Base-by-base conservation (phyloP, 1,140 invertebrate species). In the Catajapyx aquilonaris region DNA sequence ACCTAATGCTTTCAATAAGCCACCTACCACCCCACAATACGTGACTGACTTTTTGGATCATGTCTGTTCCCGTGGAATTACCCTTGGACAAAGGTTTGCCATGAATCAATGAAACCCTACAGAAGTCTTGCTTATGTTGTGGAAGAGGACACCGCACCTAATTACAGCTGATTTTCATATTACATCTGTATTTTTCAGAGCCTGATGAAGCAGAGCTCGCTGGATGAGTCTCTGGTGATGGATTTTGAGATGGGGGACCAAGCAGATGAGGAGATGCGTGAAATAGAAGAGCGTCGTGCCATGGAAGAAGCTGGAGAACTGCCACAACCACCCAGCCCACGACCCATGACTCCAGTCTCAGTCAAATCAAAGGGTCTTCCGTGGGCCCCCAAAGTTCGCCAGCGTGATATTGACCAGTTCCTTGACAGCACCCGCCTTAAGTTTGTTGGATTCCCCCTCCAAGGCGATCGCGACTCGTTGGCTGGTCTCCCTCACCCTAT, bases 381-480 rank as follows among this genome's bases (percentile, higher is more conserved):
- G 1, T 96, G 90, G 91, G 73, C 76, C 43, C 87, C 90, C 5
- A 96, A 96, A 71, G 88, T 95, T n/a, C 64, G 85, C 17, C 78
- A 86, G 50, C 85, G 81, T 60, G 86, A 93, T 54, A 75, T 94
- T 32, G 85, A 95, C 48, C 63, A 68, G 42, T 96, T 95, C 59
- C 57, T 96, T 41, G 85, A 95, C 49, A 76, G 75, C 49, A 85
- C 87, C 4, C 61, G 93, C 48, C 64, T 80, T 32, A 97, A 97
- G 60, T 97, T 96, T 68, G 81, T 96, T 39, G 88, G 90, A 1
- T 95, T 88, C 54, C 79, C 72, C 35, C 56, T 93, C 35, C 73
- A 78, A 42, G 78, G 80, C 46, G 81, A 87, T 58, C 62, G 75
- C 42, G 73, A 80, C 33, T 90, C 86, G 43, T 62, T 94, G 36